Conservation (phyloP, 2,888 invertebrate genomes). For the Fabriciana adippe region DNA sequence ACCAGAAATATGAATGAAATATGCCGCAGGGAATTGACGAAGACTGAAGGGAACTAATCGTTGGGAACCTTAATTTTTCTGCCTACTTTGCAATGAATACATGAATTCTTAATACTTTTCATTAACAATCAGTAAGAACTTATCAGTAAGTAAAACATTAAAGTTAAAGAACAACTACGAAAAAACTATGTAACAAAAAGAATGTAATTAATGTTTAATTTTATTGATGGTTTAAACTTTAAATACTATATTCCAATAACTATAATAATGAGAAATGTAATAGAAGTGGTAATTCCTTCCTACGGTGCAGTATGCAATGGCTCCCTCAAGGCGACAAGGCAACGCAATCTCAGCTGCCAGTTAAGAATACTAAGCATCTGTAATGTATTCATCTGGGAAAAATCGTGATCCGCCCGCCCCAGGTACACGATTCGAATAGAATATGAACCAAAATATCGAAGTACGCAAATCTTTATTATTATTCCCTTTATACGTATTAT, state of each 20-base stretch:
- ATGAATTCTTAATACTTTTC: too few species aligned
- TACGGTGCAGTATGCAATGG: slow-evolving; percentile 63
- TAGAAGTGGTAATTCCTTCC: slow-evolving; percentile 32
- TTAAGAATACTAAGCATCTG: slow-evolving; percentile 63
- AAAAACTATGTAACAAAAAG: too few species aligned
- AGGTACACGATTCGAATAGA: slow-evolving; percentile 44
- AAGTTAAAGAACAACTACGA: too few species aligned
- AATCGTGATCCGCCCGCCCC: slow-evolving; percentile 55
- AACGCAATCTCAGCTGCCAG: slow-evolving; percentile 62
- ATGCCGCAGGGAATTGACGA: too few species aligned
- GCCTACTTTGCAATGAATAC: too few species aligned
- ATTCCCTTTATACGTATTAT: slow-evolving; percentile 2
- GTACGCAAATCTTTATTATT: slow-evolving; percentile 15
- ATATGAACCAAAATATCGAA: slow-evolving; percentile 28
- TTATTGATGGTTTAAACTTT: background rate
- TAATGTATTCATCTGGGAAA: slow-evolving; percentile 71
- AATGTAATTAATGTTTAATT: background rate
- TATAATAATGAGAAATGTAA: slow-evolving; percentile 31
- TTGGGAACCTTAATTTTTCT: too few species aligned
- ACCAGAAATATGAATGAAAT: too few species aligned
- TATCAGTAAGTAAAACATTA: too few species aligned
- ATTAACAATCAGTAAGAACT: too few species aligned
- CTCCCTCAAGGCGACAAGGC: slow-evolving; percentile 67
- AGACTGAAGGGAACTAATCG: too few species aligned
- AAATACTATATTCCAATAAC: background rate